A percentile compares a stretch with the other conserved stretches of the same genome.
phyloP scores from a whole-genome alignment of 2,888 invertebrate genomes.

The Byasa hedistus region DNA sequence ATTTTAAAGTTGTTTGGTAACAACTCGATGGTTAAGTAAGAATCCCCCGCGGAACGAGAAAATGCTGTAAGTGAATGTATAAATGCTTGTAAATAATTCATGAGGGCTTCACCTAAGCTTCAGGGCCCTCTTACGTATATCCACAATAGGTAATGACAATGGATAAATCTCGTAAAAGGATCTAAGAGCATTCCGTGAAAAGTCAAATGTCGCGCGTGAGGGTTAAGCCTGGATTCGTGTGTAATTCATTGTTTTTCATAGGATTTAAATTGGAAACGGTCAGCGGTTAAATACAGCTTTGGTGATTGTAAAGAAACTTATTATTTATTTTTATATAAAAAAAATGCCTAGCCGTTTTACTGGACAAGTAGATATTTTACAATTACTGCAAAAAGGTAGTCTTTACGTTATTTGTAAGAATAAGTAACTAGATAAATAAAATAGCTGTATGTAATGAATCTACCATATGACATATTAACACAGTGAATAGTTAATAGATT shows the following conservation, averaged over 20 bases:
- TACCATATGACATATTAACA: no score
- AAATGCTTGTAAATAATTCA: slow-evolving; percentile 68
- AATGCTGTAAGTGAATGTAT: slow-evolving; percentile 51
- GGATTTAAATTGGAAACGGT: slow-evolving; percentile 34
- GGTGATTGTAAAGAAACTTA: no score
- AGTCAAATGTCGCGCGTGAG: slow-evolving; percentile 55
- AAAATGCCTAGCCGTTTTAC: no score
- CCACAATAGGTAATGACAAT: slow-evolving; percentile 49
- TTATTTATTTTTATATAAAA: no score
- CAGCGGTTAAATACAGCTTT: no score
- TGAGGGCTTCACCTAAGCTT: slow-evolving; percentile 61
- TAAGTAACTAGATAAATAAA: no score
- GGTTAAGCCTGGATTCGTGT: slow-evolving; percentile 54
- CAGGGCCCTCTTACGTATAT: slow-evolving; percentile 37
- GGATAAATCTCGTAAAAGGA: slow-evolving; percentile 57
- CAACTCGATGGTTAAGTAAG: slow-evolving; percentile 40
- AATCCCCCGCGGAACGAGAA: slow-evolving; percentile 46
- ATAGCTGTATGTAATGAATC: no score
- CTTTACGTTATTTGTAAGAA: no score
- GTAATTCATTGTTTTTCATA: slow-evolving; percentile 40
- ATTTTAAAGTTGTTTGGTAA: slow-evolving; percentile 32
- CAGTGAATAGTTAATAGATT: no score
- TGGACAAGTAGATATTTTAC: neutral
- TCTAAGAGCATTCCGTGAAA: slow-evolving; percentile 48
- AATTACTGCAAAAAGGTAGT: no score